Evolutionary conservation across 2,113 vertebrate species (phyloP), one percentile per base, ranked within the genome.

Genomic region (Phyllopteryx taeniolatus): DNA sequence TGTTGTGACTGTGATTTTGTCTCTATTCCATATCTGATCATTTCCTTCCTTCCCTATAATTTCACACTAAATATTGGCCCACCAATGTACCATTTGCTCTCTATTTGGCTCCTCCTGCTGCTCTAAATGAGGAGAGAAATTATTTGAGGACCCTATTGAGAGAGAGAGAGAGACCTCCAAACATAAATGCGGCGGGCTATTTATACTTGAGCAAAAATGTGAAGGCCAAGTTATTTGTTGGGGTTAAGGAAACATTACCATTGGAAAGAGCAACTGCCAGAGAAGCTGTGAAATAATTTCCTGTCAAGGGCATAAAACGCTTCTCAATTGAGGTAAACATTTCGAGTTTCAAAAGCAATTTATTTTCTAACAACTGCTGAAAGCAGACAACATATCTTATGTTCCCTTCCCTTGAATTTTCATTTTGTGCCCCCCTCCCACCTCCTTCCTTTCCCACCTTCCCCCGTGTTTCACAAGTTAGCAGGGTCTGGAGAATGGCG

Each of bases 271-370:
- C 85, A 85, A 88, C 85, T 73, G 76, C 84, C 77, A 74, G 86
- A 85, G 85, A 87, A 79, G 87, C 87, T 88, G 88, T 86, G 81
- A 85, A 90, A 90, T 83, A 81, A 91, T 88, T 92, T 92, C 85
- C 88, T 87, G 89, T 90, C 88, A 90, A 88, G 88, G 86, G 85
- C 84, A 88, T 85, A 90, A 91, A 91, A 87, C 57, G 86, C 49
- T 85, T 83, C 88, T 87, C 88, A 91, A 86, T 88, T 90, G 89
- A 88, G 87, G 86, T 90, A 90, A 92, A 91, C 89, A 90, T 90
- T 91, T 90, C 81, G 85, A 90, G 87, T 90, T 91, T 91, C 86
- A 88, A 88, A 90, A 90, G 88, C 87, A 91, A 91, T 92, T 91
- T 91, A 90, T 89, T 91, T 91, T 84, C 82, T 87, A 90, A 90